Percentiles rank a stretch among this genome's conserved stretches.
Conservation (phyloP, 1,140 invertebrate species). For the Drosophila insularis region DNA sequence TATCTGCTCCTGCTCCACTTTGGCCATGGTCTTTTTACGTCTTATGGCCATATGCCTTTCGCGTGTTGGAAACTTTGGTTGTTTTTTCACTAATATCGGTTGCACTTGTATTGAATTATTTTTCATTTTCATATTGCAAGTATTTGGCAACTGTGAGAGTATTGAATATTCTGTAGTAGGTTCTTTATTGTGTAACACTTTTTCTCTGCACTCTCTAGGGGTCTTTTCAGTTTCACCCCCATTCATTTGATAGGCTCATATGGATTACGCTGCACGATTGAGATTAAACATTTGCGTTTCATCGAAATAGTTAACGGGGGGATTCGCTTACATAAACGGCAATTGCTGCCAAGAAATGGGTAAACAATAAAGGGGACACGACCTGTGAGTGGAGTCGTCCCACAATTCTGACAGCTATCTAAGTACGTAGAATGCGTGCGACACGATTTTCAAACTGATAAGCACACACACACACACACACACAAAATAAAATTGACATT, state of each 20-base stretch:
- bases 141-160: no score
- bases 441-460: conserved; percentile 42
- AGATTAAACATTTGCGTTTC: background rate
- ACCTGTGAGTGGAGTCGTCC: conserved; percentile 4
- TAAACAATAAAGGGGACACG: conserved; percentile 5
- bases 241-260: no score
- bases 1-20: conserved; percentile 23
- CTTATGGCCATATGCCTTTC: conserved; percentile 87
- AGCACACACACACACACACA: conserved; percentile 4
- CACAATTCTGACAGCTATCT: conserved; percentile 7
- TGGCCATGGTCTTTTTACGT: conserved; percentile 81
- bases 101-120: conserved; percentile 63
- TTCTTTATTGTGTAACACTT: no score
- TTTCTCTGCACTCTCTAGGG: no score
- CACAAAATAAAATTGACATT: conserved; percentile 28
- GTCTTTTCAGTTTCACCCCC: no score
- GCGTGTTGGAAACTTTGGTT: conserved; percentile 87
- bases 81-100: conserved; percentile 84
- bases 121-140: background rate
- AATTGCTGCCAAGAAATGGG: background rate
- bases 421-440: conserved; percentile 13
- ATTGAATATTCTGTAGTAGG: no score
- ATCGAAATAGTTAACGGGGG: background rate
- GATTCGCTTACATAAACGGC: background rate
- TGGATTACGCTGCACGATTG: background rate